phyloP scores from a whole-genome alignment of 53 echinoderm and acorn worm genomes.

The Glandiceps talaboti region DNA sequence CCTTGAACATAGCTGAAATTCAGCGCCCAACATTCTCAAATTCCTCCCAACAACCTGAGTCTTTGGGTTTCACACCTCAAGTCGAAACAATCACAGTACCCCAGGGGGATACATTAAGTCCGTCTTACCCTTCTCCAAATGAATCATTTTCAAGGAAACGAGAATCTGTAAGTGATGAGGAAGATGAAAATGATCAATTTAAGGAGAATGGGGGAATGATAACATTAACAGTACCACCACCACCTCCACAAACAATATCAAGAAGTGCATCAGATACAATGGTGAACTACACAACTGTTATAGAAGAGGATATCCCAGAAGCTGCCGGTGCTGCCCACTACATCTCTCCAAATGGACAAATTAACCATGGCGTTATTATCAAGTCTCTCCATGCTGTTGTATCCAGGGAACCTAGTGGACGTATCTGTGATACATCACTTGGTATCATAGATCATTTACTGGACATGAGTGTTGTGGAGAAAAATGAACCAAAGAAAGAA shows the following conservation, averaged over 20 bases:
- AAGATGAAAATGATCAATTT: neutral
- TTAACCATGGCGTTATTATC: constrained; percentile 79
- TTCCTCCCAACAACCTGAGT: neutral
- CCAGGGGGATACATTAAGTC: neutral
- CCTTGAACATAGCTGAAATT: constrained; percentile 20
- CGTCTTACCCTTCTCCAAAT: neutral
- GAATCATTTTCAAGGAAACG: neutral
- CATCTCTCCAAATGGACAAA: constrained; percentile 91
- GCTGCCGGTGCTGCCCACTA: constrained; percentile 92
- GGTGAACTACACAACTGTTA: constrained; percentile 77
- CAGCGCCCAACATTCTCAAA: neutral
- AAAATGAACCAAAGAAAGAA: constrained; percentile 54
- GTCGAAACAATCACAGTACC: neutral
- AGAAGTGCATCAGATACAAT: constrained; percentile 94
- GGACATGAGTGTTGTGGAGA: constrained; percentile 81
- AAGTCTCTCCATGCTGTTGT: constrained; percentile 86
- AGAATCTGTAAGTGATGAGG: neutral
- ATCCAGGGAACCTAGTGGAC: constrained; percentile 73
- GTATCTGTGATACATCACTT: constrained; percentile 88
- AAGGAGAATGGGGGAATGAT: neutral
- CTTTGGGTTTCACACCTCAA: neutral
- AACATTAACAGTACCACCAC: neutral
- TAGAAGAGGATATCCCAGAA: constrained; percentile 81
- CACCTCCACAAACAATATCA: constrained; percentile 22
- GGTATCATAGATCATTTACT: constrained; percentile 91